Evolutionary conservation across 1,140 invertebrate species (phyloP).

Genomic region (Drosophila miranda): DNA sequence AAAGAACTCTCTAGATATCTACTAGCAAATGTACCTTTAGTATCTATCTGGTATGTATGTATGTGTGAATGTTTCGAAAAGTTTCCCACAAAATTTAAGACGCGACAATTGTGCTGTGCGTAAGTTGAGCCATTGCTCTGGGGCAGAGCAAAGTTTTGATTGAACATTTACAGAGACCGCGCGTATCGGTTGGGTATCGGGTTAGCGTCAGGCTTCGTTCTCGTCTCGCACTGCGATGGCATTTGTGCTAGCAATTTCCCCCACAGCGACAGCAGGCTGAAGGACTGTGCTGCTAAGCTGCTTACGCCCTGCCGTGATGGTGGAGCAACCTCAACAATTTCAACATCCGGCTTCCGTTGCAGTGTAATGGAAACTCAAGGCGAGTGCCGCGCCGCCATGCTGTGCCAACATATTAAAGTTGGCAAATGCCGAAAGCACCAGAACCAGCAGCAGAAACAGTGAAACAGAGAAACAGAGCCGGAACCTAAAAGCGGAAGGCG

Average conservation of each 20-base stretch:
- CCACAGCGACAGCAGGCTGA: constrained; percentile 17
- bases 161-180: constrained; percentile 65
- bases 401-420: constrained; percentile 59
- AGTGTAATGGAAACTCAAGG: constrained; percentile 70
- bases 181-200: constrained; percentile 46
- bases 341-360: constrained; percentile 73
- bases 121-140: constrained; percentile 61
- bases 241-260: constrained; percentile 50
- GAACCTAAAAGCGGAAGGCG: constrained; percentile 1
- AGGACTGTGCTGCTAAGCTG: constrained; percentile 49
- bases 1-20: too few species aligned
- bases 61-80: constrained; percentile 8
- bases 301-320: constrained; percentile 45
- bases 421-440: constrained; percentile 37
- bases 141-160: constrained; percentile 58
- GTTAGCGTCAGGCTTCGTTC: constrained; percentile 32
- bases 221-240: constrained; percentile 28
- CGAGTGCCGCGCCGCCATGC: constrained; percentile 43
- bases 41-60: background rate
- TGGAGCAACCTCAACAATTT: constrained; percentile 67
- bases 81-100: constrained; percentile 2
- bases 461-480: background rate
- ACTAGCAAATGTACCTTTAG: too few species aligned
- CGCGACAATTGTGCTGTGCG: constrained; percentile 33
- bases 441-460: background rate